Evolutionary conservation across 2,113 vertebrate genomes (phyloP), one percentile per base, ranked within the genome.

Genomic region (Protomyctophum bolini): DNA sequence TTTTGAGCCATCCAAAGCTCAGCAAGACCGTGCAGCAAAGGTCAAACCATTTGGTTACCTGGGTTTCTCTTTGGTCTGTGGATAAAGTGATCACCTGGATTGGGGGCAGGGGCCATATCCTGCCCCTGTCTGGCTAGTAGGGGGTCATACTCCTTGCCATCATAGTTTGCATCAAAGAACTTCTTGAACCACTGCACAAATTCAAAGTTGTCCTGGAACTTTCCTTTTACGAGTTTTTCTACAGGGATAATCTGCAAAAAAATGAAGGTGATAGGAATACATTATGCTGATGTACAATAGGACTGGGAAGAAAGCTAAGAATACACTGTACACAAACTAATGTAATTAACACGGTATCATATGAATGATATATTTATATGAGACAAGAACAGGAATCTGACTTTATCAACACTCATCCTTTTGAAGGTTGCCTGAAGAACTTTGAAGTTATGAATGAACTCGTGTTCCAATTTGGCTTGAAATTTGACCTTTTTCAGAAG

Each of bases 101-200:
- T 99, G 85, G 94, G 96, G 79, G 95, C 60, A 29, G 96, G 95
- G 47, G 93, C 90, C 82, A 92, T 90, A 49, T 99, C 97, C 89
- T 99, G 98, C 80, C 98, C 97, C 92, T 99, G 98, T 92, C 98
- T 95, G 8, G 96, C 94, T 92, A 95, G 90, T 77, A 96, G 79
- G 1, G 98, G 98, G 92, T 99, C 97, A 57, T 99, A 99, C 76
- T 98, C 97, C 93, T 98, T 98, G 79, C 97, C 98, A 8, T 98
- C 97, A 11, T 99, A 99, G 93, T 99, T 99, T 89, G 97, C 97
- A 11, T 99, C 97, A 21, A 99, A 99, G 88, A 99, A 98, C 86
- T 99, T 99, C 94, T 99, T 99, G 85, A 99, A 99, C 98, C 98
- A 99, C 87, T 99, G 98, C 87, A 99, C 96, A 71, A 99, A 99